phyloP scores from a whole-genome alignment of 2,113 vertebrate genomes.

The Rhombomys opimus region DNA sequence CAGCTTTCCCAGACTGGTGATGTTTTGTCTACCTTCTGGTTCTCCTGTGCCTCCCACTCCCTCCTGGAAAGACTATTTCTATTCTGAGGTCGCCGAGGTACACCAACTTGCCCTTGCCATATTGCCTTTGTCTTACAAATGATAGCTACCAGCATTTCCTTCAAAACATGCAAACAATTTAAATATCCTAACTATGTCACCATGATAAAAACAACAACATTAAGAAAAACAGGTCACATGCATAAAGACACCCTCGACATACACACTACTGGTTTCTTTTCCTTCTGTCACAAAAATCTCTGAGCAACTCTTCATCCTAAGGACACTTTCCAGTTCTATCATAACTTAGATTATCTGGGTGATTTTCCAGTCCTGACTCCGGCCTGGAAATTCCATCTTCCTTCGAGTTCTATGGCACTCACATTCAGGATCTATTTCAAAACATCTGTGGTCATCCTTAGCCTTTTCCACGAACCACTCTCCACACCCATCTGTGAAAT shows the following conservation, averaged over 20 bases:
- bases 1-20: neutral
- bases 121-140: neutral
- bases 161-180: neutral
- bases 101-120: neutral
- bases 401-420: neutral
- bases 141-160: neutral
- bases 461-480: neutral
- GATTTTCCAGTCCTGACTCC: neutral
- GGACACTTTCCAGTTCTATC: neutral
- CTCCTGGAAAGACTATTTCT: neutral
- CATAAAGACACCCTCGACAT: fast-evolving
- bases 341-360: neutral
- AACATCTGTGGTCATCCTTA: neutral
- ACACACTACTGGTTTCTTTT: neutral
- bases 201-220: neutral
- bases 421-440: neutral
- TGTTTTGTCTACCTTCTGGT: neutral
- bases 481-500: neutral
- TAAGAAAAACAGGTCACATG: neutral
- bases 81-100: neutral
- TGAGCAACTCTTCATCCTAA: neutral
- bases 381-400: neutral
- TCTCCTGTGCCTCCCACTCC: neutral
- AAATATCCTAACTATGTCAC: neutral
- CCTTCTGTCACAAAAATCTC: neutral